Base-by-base conservation (phyloP, 1,140 invertebrate species). In the Grapholita molesta region DNA sequence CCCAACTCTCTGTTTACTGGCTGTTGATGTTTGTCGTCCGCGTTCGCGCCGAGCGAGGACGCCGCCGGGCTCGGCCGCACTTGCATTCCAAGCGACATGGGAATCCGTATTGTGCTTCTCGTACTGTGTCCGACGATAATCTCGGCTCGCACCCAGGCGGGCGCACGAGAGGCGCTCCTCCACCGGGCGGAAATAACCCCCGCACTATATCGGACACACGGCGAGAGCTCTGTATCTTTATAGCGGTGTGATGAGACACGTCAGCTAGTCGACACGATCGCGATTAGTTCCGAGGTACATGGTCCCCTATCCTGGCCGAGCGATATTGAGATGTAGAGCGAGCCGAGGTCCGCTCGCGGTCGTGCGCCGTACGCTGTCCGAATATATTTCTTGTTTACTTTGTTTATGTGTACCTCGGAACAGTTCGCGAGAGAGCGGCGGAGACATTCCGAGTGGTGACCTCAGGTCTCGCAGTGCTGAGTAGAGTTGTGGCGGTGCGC, bases 251-350 rank as follows among this genome's bases (percentile, higher is more conserved):
- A 79, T 83, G 82, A 79, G 82, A 83, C 78, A 83, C 76, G 70
- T 78, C 78, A 80, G 78, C 72, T 73, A 76, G 73, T 83, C 70
- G 78, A 79, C 79, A 85, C 79, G 89, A 83, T 83, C 83, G 86
- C 88, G 85, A 84, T 88, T 82, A 87, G 92, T 92, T 92, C 92
- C 91, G 92, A 92, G 92, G 92, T 92, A 92, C 91, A 92, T 92
- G 91, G 89, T 89, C 91, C 90, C 92, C 92, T 83, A 89, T 88
- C 83, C 86, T 76, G 86, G 83, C 79, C 86, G 86, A 85, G 85
- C 91, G 92, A 92, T 92, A 88, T 92, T 92, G 92, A 92, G 92
- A 92, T 92, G 85, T 92, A 92, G 92, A 92, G 85, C 85, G 85
- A 85, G 81, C 84, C 83, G 84, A 82, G 75, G 78, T 77, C 81